These are phyloP conservation scores for Galaxias olidus DNA, from an alignment of 2,797 vertebrate genomes.

Conservation along the genomic window DNA sequence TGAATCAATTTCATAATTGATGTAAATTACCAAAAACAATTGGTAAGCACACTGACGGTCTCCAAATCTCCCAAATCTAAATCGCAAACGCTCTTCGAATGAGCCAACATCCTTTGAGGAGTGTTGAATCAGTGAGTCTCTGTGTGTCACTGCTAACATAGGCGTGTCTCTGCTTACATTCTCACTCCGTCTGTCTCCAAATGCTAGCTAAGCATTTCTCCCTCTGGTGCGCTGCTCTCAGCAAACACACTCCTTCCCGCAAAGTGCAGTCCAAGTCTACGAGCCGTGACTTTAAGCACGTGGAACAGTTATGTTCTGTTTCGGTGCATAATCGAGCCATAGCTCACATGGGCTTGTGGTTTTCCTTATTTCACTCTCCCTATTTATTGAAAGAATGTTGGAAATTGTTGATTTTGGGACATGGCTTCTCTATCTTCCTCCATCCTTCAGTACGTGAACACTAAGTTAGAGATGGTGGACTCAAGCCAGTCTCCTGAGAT, in stretches of 20 bases:
- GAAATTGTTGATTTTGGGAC: conserved; percentile 35
- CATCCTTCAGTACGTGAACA: conserved; percentile 90
- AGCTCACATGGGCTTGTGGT: conserved; percentile 41
- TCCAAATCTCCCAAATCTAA: conserved; percentile 35
- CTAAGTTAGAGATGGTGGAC: conserved; percentile 96
- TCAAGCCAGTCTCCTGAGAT: conserved; percentile 98
- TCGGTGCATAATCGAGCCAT: conserved; percentile 52
- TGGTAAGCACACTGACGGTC: background rate
- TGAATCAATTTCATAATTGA: conserved; percentile 54
- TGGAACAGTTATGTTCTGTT: conserved; percentile 2
- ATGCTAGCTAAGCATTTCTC: conserved; percentile 72
- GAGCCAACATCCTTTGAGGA: conserved; percentile 64
- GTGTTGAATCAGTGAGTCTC: conserved; percentile 62
- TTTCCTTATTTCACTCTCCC: conserved; percentile 34
- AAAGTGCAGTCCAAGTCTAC: conserved; percentile 50
- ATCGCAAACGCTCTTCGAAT: conserved; percentile 31
- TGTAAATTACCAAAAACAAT: no score
- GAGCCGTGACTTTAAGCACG: conserved; percentile 19
- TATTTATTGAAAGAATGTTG: background rate
- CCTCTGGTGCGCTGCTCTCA: conserved; percentile 45
- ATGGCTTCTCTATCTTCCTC: conserved; percentile 36
- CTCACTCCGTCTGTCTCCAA: conserved; percentile 66
- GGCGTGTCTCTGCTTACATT: conserved; percentile 63
- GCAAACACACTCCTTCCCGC: conserved; percentile 25
- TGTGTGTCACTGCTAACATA: conserved; percentile 58